phyloP scores from a whole-genome alignment of 1,140 invertebrate species.

The Eupristina koningsbergeri region DNA sequence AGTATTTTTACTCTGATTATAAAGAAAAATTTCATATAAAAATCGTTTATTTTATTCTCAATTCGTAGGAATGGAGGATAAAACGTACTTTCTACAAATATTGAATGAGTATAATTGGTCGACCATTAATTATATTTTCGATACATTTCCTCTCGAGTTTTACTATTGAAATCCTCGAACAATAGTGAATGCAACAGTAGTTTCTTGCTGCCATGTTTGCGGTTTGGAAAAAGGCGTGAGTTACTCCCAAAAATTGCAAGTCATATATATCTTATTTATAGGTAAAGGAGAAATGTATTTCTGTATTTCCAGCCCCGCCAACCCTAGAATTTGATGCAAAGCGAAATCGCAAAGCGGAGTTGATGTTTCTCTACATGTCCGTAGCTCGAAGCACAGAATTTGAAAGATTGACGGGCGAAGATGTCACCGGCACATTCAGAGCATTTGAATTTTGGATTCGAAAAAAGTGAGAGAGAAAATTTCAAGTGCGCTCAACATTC shows the following conservation, averaged over 20 bases:
- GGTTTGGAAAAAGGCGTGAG: not conserved
- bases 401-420: slow-evolving; percentile 3
- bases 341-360: not conserved
- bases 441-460: slow-evolving; percentile 26
- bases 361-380: not conserved
- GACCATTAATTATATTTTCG: not conserved
- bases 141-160: not conserved
- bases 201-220: not conserved
- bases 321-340: slow-evolving; percentile 5
- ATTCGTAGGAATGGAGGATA: too few relatives aligned
- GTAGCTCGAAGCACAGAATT: not conserved
- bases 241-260: not conserved
- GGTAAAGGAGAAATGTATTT: not conserved
- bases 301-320: not conserved
- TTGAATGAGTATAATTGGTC: not conserved
- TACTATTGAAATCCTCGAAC: not conserved
- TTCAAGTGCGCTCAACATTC: not conserved
- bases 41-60: too few relatives aligned
- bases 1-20: too few relatives aligned
- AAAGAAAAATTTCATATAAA: too few relatives aligned
- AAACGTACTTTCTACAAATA: too few relatives aligned
- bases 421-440: not conserved
- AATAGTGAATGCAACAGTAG: not conserved
- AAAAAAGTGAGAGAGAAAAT: not conserved
- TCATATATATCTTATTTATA: not conserved